Conservation (phyloP, 2,797 vertebrate genomes). For the Pteropus rufus region DNA sequence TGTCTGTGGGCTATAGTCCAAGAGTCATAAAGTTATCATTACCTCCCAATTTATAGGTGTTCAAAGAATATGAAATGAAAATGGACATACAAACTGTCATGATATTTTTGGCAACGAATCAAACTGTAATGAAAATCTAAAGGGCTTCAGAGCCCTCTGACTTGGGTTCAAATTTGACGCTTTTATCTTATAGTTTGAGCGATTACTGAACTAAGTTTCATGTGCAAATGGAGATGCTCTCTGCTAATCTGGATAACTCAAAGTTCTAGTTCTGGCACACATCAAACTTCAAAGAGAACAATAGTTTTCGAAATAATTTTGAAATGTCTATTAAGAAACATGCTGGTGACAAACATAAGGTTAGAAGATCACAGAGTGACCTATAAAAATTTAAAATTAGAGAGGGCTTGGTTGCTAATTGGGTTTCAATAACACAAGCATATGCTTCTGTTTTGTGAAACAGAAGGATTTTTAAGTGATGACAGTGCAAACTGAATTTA, state of each 20-base stretch:
- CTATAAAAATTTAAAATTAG: background rate
- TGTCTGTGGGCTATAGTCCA: background rate
- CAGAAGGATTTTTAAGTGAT: background rate
- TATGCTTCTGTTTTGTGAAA: background rate
- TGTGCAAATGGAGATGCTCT: background rate
- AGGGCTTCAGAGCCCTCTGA: background rate
- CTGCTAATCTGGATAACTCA: background rate
- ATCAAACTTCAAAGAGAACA: background rate
- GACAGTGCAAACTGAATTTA: background rate
- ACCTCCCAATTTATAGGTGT: background rate
- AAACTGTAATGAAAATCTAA: background rate
- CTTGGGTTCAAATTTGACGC: background rate
- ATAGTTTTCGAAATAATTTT: background rate
- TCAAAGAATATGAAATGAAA: background rate
- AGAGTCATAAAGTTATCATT: background rate
- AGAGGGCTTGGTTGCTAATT: background rate
- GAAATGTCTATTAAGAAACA: background rate
- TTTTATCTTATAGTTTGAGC: background rate
- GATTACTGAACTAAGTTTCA: background rate
- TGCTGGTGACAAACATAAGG: background rate
- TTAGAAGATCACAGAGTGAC: background rate
- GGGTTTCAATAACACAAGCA: background rate
- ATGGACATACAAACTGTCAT: background rate
- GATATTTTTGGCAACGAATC: background rate
- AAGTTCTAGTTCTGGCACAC: background rate